A percentile compares a stretch with the other conserved stretches of the same genome.
These are phyloP conservation scores for Philopotamus ludificatus DNA, from an alignment of 1,140 invertebrate species.

Conservation along the genomic window DNA sequence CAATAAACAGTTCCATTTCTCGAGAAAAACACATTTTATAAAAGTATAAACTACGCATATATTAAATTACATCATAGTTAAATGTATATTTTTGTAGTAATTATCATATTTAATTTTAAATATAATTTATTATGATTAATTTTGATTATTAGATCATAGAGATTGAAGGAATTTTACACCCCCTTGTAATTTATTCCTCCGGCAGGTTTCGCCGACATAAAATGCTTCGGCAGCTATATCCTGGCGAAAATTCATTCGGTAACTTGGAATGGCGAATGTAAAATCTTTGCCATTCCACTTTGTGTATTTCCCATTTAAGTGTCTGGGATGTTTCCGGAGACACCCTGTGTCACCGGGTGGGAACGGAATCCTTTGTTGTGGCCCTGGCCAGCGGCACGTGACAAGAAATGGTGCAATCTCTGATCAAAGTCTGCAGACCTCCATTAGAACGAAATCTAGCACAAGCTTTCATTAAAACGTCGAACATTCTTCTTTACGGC, in stretches of 20 bases:
- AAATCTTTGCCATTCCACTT: conserved; percentile 7
- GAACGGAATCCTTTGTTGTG: conserved; percentile 8
- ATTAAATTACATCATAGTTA: no score
- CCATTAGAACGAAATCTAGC: background rate
- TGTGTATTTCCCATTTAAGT: conserved; percentile 2
- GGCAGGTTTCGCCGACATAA: background rate
- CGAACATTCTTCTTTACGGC: no score
- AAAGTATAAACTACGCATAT: no score
- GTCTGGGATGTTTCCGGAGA: background rate
- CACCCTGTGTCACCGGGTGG: background rate
- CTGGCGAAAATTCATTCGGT: conserved; percentile 20
- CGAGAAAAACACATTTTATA: no score
- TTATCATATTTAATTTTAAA: no score
- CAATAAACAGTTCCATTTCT: no score
- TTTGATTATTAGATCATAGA: no score
- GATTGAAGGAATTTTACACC: background rate
- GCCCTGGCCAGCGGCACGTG: background rate
- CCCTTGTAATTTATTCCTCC: background rate
- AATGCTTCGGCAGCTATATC: background rate
- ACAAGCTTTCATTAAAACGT: no score
- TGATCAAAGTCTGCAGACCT: conserved; percentile 1
- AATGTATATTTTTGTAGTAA: no score
- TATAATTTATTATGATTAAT: no score
- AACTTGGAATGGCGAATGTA: background rate
- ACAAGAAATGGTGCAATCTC: conserved; percentile 2